Base-by-base conservation (phyloP, 2,113 vertebrate species). In the Carlito syrichta region DNA sequence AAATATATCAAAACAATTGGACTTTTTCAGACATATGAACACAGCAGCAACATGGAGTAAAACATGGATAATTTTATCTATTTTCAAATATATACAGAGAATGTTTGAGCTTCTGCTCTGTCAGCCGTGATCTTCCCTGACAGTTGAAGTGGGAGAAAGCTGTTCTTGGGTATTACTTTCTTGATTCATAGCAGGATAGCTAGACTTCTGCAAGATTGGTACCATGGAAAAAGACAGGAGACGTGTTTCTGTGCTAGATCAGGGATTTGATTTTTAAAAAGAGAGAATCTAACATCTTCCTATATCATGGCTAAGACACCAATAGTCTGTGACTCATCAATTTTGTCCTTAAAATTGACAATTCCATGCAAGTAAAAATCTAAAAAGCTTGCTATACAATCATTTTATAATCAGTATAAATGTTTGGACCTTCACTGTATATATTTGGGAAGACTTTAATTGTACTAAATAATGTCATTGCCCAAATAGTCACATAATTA, bases 121-220 rank as follows among this genome's bases (percentile, higher is more conserved):
- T 56, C 74, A 92, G 71, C 40, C 1, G 4, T 38, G 71, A 73
- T 77, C 89, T 83, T 78, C 78, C 74, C 48, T 95, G 74, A 95
- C 74, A 90, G 45, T 43, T 96, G 20, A 77, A 62, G 45, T 54
- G 17, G 2, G 4, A 50, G 20, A n/a, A 62, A 91, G 40, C 43
- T 86, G 60, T 38, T 54, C 63, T 71, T 94, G 35, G 27, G 77
- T 79, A 56, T 94, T 94, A 56, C 54, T 89, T 87, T 88, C 60
- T 63, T 79, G 62, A 78, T 88, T 95, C 62, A 66, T 23, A 85
- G 85, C 12, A 88, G 5, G 35, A 88, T 58, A 91, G 45, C 56
- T 83, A 91, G 40, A 91, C 17, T 73, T 76, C 54, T 84, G 62
- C 63, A 94, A 88, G 87, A 95, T 32, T 66, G 69, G 54, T 71